Evolutionary conservation across 2,888 invertebrate genomes (phyloP).

Genomic region (Macaria notata): DNA sequence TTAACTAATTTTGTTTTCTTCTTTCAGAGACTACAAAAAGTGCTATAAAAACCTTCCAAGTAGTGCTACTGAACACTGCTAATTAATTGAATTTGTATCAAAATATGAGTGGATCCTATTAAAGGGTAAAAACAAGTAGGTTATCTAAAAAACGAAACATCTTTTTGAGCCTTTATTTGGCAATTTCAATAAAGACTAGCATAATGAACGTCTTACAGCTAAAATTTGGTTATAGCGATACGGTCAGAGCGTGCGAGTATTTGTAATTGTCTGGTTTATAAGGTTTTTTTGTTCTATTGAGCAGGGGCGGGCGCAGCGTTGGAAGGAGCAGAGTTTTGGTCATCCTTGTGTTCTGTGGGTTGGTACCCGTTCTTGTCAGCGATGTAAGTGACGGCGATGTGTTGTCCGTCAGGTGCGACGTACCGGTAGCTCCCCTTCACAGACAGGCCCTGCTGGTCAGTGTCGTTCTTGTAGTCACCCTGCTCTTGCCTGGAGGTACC

Average conservation of each 20-base stretch:
- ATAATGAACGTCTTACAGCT: slow-evolving; percentile 32
- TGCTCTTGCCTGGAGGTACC: slow-evolving; percentile 85
- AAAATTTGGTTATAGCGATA: slow-evolving; percentile 45
- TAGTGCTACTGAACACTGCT: no score
- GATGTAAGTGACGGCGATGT: slow-evolving; percentile 82
- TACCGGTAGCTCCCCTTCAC: slow-evolving; percentile 85
- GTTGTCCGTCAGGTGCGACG: slow-evolving; percentile 84
- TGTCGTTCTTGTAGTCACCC: slow-evolving; percentile 84
- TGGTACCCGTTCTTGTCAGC: slow-evolving; percentile 85
- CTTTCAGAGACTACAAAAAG: no score
- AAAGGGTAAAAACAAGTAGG: no score
- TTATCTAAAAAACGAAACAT: no score
- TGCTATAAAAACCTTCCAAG: no score
- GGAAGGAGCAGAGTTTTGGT: slow-evolving; percentile 23
- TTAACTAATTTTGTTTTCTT: no score
- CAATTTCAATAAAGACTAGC: slow-evolving; percentile 39
- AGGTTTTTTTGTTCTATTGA: not conserved
- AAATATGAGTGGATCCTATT: no score
- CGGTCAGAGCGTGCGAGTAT: slow-evolving; percentile 12
- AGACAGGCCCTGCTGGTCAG: slow-evolving; percentile 84
- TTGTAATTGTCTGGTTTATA: not conserved
- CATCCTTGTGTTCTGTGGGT: slow-evolving; percentile 61
- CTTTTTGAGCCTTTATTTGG: slow-evolving; percentile 37
- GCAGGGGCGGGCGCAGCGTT: slow-evolving; percentile 6
- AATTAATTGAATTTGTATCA: no score